Conservation (phyloP, 2,888 invertebrate species). For the Leucophenga maculata region DNA sequence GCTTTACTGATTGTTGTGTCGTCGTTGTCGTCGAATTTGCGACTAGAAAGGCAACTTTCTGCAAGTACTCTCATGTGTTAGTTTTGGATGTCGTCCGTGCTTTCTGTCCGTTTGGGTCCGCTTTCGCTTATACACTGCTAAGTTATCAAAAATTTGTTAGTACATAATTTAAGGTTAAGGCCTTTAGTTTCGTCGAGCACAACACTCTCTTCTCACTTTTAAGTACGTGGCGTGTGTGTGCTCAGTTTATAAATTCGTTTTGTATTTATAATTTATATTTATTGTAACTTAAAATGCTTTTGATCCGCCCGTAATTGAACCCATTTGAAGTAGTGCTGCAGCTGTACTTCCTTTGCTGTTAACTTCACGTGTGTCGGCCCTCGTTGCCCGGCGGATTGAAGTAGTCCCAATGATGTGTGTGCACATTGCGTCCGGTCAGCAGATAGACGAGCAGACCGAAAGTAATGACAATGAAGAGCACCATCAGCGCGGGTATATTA, state of each 20-base stretch:
- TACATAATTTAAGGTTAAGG: constrained; percentile 15
- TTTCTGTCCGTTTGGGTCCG: too few relatives aligned
- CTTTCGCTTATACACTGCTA: too few relatives aligned
- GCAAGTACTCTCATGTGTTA: too few relatives aligned
- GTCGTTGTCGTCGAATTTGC: too few relatives aligned
- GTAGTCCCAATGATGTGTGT: constrained; percentile 90
- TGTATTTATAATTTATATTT: constrained; percentile 17
- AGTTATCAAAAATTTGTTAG: too few relatives aligned
- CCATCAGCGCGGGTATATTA: constrained; percentile 82
- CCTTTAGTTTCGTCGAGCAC: constrained; percentile 22
- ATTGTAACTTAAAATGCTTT: constrained; percentile 52
- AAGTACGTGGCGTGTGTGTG: constrained; percentile 1
- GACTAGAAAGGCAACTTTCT: too few relatives aligned
- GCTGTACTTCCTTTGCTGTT: background rate
- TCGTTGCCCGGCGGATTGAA: constrained; percentile 85
- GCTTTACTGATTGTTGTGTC: too few relatives aligned
- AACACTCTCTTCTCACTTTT: background rate
- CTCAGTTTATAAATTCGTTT: constrained; percentile 60
- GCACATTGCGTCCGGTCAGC: constrained; percentile 81
- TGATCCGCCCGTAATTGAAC: constrained; percentile 14
- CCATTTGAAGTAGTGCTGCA: constrained; percentile 25
- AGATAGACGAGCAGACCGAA: constrained; percentile 84
- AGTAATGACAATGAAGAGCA: constrained; percentile 84
- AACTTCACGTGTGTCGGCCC: constrained; percentile 64
- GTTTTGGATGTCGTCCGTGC: too few relatives aligned